phyloP scores from a whole-genome alignment of 2,113 vertebrate species.

The human (Homo sapiens) region GRCh38 chr16:76631501-76632000 shows the following conservation, averaged over 20 bases:
- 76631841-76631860: neutral
- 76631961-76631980: neutral
- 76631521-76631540: neutral
- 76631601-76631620: neutral
- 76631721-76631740: neutral
- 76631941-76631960: neutral
- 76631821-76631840: neutral
- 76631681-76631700: neutral
- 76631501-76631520: neutral
- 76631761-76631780: too few species aligned
- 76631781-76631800: neutral
- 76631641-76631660: neutral
- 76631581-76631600: neutral
- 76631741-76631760: neutral
- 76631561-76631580: neutral
- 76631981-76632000: neutral
- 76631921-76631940: neutral
- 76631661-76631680: neutral
- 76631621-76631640: neutral
- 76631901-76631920: neutral
- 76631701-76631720: neutral
- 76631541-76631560: neutral
- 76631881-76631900: neutral
- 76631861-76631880: neutral
- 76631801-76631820: neutral